Conservation (phyloP, 2,888 invertebrate species). For the Synanthedon formicaeformis region DNA sequence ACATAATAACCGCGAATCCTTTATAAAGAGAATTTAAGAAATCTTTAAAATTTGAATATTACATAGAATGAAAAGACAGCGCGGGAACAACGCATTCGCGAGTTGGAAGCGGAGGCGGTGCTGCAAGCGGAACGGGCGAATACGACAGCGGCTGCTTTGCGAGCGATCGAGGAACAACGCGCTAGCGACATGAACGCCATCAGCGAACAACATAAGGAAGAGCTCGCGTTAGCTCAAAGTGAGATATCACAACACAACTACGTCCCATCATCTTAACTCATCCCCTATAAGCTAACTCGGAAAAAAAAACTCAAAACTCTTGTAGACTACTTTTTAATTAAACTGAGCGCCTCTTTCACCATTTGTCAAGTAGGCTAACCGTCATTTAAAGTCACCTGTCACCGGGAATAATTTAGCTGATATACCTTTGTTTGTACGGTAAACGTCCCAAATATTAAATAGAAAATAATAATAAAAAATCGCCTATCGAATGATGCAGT, state of each 20-base stretch:
- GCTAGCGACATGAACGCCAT: constrained; percentile 33
- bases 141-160: constrained; percentile 41
- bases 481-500: too few relatives aligned
- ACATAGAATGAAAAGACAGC: constrained; percentile 44
- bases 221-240: constrained; percentile 60
- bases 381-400: too few relatives aligned
- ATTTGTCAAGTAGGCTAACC: too few relatives aligned
- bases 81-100: constrained; percentile 64
- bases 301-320: neutral
- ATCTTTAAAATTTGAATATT: neutral
- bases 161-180: constrained; percentile 44
- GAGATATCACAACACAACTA: constrained; percentile 7
- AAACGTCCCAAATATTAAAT: too few relatives aligned
- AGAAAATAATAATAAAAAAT: too few relatives aligned
- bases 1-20: neutral
- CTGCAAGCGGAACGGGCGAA: constrained; percentile 46
- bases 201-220: constrained; percentile 52
- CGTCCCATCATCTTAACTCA: too few relatives aligned
- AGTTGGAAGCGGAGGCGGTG: constrained; percentile 48
- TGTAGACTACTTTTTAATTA: neutral
- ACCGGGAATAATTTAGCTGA: too few relatives aligned
- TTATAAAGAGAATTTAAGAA: neutral
- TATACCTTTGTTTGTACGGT: too few relatives aligned
- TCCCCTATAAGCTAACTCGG: too few relatives aligned
- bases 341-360: too few relatives aligned